These are phyloP conservation scores for Corythoichthys haematopterus DNA, from an alignment of 2,113 vertebrate genomes.

Conservation along the genomic window DNA sequence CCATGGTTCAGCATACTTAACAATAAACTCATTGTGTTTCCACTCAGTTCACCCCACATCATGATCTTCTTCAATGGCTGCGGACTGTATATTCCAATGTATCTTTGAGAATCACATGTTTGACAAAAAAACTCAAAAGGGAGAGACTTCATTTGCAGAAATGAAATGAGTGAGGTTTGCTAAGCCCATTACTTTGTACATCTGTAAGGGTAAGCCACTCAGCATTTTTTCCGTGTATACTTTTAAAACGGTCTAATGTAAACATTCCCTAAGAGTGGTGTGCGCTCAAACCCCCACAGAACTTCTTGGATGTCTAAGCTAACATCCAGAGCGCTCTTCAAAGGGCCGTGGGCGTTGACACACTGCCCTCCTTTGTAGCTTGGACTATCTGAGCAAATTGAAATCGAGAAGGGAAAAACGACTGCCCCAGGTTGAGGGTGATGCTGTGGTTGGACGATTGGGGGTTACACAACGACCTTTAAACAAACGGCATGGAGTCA, in stretches of 20 bases:
- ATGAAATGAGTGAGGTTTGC: no score
- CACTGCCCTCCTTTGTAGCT: conserved; percentile 51
- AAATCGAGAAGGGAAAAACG: conserved; percentile 48
- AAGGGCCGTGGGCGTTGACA: conserved; percentile 50
- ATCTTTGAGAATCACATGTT: no score
- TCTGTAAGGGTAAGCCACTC: not conserved
- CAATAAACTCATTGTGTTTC: no score
- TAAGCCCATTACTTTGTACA: no score
- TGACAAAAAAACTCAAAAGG: no score
- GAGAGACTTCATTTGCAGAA: no score
- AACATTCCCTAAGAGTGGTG: not conserved
- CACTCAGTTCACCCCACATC: no score
- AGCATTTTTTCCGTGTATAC: not conserved
- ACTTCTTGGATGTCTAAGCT: conserved; percentile 49
- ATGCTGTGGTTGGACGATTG: not conserved
- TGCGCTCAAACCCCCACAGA: not conserved
- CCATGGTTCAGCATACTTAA: no score
- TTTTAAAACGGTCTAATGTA: not conserved
- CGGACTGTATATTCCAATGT: no score
- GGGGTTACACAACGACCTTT: conserved; percentile 47
- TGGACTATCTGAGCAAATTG: conserved; percentile 53
- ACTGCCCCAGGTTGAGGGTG: not conserved
- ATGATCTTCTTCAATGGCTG: no score
- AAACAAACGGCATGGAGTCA: conserved; percentile 44
- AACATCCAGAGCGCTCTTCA: conserved; percentile 53